phyloP scores from a whole-genome alignment of 2,113 vertebrate species.

The Phyllostomus discolor region DNA sequence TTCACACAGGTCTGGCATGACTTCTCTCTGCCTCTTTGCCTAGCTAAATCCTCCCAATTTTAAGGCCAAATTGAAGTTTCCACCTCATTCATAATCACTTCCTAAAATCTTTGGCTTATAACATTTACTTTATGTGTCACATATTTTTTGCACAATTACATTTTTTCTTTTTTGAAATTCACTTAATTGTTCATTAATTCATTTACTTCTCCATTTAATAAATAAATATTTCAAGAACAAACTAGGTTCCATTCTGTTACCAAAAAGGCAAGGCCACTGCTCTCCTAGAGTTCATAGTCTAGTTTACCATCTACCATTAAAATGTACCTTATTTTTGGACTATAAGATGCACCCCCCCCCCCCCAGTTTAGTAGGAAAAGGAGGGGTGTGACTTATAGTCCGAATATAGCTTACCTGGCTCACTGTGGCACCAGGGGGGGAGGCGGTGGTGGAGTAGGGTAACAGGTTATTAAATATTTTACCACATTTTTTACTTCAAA shows the following conservation, averaged over 20 bases:
- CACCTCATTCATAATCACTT: background rate
- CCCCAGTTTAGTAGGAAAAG: too few species aligned
- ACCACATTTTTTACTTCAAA: too few species aligned
- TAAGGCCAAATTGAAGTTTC: background rate
- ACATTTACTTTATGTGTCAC: background rate
- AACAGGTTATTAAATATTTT: too few species aligned
- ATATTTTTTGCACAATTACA: slow-evolving; percentile 4
- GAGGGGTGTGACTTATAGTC: too few species aligned
- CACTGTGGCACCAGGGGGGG: too few species aligned
- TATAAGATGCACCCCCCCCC: too few species aligned
- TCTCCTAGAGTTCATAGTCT: background rate
- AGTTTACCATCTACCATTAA: background rate
- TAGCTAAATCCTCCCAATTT: background rate
- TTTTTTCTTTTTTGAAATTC: background rate
- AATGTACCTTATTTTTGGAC: background rate
- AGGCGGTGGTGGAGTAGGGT: too few species aligned
- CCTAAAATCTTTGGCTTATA: background rate
- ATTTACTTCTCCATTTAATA: background rate
- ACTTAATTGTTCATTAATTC: background rate
- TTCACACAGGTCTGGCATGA: background rate
- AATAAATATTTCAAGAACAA: background rate
- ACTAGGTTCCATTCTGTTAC: background rate
- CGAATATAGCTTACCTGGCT: too few species aligned
- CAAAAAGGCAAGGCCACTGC: background rate
- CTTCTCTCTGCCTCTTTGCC: background rate